Evolutionary conservation across 2,888 invertebrate species (phyloP), one percentile per base, ranked within the genome.

Genomic region (Crossocerus cetratus): DNA sequence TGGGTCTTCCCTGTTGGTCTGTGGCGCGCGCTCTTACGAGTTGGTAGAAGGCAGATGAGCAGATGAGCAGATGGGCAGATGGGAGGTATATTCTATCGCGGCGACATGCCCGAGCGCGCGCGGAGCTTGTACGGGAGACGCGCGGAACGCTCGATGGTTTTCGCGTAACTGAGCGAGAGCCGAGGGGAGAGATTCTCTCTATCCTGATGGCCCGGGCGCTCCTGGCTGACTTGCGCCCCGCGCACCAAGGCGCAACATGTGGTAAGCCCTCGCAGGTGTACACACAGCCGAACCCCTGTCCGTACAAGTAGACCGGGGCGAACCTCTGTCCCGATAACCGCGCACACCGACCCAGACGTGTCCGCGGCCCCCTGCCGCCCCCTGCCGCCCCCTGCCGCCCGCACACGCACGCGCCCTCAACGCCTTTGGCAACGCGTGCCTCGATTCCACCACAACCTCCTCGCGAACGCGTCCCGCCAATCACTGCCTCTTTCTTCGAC

Each of bases 201-300:
- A 80, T 87, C 84, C 84, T 86, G 87, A 84, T 86, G 87, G 89
- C 89, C 89, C 89, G 89, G 89, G 88, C n/a, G n/a, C 87, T 86
- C 84, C 87, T 84, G 84, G 84, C 86, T 85, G 88, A 88, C 89
- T 88, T 89, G 89, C 89, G 89, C 89, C 85, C 86, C 86, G 84
- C 85, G 86, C 70, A 83, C 79, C 86, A 79, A 88, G 82, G 88
- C 89, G 89, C 89, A 89, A 89, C 89, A 89, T 89, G 89, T 89
- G 89, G 89, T 83, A 88, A 87, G 83, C 78, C 83, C 83, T 83
- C 76, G 79, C 75, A 78, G 81, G 81, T 80, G 78, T 80, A 75
- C 77, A 76, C 76, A 69, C 59, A 77, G 59, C 61, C 77, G 65
- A 61, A 63, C 74, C 45, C 14, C 8, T 63, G 1, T 0, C 20